Evolutionary conservation across 2,113 vertebrate genomes (phyloP), one percentile per base, ranked within the genome.

Genomic region (Saiga tatarica): DNA sequence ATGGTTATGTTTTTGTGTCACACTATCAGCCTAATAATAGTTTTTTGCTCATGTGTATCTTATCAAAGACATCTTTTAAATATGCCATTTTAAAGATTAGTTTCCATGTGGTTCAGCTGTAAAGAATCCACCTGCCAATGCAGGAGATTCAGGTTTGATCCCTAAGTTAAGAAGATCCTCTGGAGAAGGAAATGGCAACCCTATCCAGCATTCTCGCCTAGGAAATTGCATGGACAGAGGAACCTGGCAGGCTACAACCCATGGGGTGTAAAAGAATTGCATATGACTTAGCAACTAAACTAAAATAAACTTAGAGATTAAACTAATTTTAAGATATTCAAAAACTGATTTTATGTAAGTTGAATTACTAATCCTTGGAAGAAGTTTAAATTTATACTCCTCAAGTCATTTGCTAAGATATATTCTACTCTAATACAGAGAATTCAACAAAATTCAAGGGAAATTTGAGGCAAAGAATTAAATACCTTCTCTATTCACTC

Each of bases 41-140:
- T 53, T 93, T 87, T 93, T 88, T 33, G 8, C 14, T 93, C 39
- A 94, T 95, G 95, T 93, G 17, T 89, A 59, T 55, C 17, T 83
- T 76, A 94, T 92, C 21, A 95, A 89, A 97, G 13, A 30, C 8
- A 92, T 87, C 13, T 76, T 81, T 94, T 95, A 89, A 95, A 86
- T 89, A 86, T 28, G 5, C 9, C 42, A 85, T 76, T 60, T 95
- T 96, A 71, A 96, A 92, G 39, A 78, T 59, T 39, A 26, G 36
- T 42, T 74, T 74, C 36, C 36, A 13, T 42, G 36, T 26, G 71
- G 36, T 11, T 42, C 36, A 42, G 23, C 42, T 39, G 36, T 42
- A 76, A 76, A 76, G 71, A 76, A 76, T 42, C 23, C 36, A 76
- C 36, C 6, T 39, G 71, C 36, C 12, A 42, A 76, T 76, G 36